These are phyloP conservation scores for Polyommatus icarus DNA, from an alignment of 2,888 invertebrate species.

Conservation along the genomic window DNA sequence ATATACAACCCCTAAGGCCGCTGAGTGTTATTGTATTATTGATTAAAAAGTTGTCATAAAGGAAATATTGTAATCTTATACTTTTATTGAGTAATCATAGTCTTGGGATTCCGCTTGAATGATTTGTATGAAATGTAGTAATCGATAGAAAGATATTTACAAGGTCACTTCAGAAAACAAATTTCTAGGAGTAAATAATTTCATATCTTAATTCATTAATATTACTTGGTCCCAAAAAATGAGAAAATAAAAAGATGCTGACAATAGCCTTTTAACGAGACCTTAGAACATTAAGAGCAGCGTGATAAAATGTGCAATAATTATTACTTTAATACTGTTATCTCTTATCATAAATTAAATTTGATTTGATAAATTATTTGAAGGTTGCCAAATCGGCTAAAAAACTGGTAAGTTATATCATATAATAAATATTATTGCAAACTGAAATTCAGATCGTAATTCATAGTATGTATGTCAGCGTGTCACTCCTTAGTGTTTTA, in stretches of 20 bases:
- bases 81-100: not conserved
- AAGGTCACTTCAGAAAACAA: not conserved
- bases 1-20: not conserved
- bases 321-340: too few relatives aligned
- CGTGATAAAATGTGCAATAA: too few relatives aligned
- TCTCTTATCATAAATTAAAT: not conserved
- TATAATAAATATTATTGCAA: not conserved
- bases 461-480: constrained; percentile 24
- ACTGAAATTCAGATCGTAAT: not conserved
- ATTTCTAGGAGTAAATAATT: not conserved
- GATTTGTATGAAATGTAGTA: not conserved
- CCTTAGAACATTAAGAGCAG: too few relatives aligned
- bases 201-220: not conserved
- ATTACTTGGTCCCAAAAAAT: not conserved
- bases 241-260: not conserved
- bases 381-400: not conserved
- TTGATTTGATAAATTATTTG: not conserved
- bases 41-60: not conserved
- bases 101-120: not conserved
- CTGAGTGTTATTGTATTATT: not conserved
- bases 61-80: not conserved
- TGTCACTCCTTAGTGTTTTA: constrained; percentile 6
- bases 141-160: not conserved
- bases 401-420: not conserved
- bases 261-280: not conserved